Base-by-base conservation (phyloP, 2,888 invertebrate genomes). In the Anorthoa munda region DNA sequence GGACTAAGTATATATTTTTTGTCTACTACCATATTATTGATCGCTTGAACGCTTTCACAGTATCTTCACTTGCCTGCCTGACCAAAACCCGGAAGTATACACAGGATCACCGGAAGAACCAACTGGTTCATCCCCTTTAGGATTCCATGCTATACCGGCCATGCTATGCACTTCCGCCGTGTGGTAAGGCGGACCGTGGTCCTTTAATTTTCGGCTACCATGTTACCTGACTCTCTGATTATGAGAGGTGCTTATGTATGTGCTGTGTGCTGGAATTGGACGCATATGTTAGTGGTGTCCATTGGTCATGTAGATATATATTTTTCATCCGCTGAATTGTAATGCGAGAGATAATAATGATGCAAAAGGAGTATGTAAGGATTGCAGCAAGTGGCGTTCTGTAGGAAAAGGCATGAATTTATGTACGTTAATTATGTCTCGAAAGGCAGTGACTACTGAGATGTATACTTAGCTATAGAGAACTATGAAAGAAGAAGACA, bases 81-180 rank as follows among this genome's bases (percentile, higher is more conserved):
- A 69, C 53, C 66, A 31, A 39, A 46, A 66, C 26, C 61, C 50
- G 68, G 68, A 58, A 65, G 61, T 66, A 50, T 21, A 45, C 46
- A 17, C 31, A 45, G 18, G 18, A 58, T 46, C 45, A 21, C 66
- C 50, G 69, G 69, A 50, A 75, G 50, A 51, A 56, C 45, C 7
- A 7, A 4, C 65, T n/a, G 15, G 26, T 51, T 60, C 21, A 48
- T 58, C 31, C 31, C 21, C n/a, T 58, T 21, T 50, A 61, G 51
- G 61, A 23, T 55, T 23, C 51, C 26, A 66, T 48, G 39, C 26
- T 12, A 12, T 23, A 18, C 39, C 39, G 39, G 39, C 31, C 23
- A 15, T 46, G 31, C 53, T 13, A 23, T 55, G 31, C 50, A 31
- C 31, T 82, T 82, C 82, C 65, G 68, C 11, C 26, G 55, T 81